Evolutionary conservation across 2,888 invertebrate species (phyloP).

Genomic region (Mechanitis mazaeus): DNA sequence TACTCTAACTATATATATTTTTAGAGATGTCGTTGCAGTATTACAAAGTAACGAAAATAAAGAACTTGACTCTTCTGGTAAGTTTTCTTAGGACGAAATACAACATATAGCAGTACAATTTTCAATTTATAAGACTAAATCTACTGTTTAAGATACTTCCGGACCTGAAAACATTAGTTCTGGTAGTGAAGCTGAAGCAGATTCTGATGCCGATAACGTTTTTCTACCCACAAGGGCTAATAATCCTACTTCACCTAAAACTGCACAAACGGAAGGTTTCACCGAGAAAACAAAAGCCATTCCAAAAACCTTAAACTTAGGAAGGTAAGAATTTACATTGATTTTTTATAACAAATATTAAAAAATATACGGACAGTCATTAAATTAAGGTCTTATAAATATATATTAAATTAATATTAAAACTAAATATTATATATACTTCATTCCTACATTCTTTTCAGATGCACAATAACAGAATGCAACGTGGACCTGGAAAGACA

Average conservation of each 20-base stretch:
- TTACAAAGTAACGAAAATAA: conserved; percentile 81
- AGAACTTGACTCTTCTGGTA: conserved; percentile 71
- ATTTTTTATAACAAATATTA: neutral
- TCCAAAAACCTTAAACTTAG: conserved; percentile 68
- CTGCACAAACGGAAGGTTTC: conserved; percentile 39
- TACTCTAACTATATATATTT: conserved; percentile 31
- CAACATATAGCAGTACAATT: neutral
- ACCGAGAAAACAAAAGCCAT: conserved; percentile 53
- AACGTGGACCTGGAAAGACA: conserved; percentile 91
- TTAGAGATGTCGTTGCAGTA: conserved; percentile 82
- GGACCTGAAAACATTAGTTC: conserved; percentile 82
- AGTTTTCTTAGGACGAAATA: conserved; percentile 1
- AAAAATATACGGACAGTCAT: too few relatives aligned
- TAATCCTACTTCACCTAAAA: conserved; percentile 46
- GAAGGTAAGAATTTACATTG: conserved; percentile 44
- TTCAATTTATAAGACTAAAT: neutral
- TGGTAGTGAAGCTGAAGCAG: conserved; percentile 67
- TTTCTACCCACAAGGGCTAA: conserved; percentile 65
- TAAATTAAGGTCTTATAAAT: too few relatives aligned
- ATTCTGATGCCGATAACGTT: conserved; percentile 71
- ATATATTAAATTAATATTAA: neutral
- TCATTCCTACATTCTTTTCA: conserved; percentile 34
- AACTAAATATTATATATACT: neutral
- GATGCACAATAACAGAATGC: conserved; percentile 76
- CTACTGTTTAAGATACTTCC: conserved; percentile 55